These are phyloP conservation scores for Lycophotia porphyrea DNA, from an alignment of 2,888 invertebrate species.

Conservation along the genomic window DNA sequence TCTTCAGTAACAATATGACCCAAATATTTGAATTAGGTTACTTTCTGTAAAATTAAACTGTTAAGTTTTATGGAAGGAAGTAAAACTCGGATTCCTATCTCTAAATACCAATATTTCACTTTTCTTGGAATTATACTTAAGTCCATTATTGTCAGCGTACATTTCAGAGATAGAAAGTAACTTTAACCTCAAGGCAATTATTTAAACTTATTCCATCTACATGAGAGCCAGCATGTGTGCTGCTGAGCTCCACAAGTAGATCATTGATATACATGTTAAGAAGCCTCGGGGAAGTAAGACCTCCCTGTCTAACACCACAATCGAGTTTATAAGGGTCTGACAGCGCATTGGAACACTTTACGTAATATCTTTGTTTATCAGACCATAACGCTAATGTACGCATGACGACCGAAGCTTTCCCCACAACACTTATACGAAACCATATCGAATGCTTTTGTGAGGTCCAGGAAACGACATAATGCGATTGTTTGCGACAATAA, in stretches of 20 bases:
- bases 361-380: not conserved
- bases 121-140: no score
- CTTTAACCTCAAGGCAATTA: no score
- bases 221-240: conserved; percentile 5
- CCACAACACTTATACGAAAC: not conserved
- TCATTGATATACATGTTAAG: conserved; percentile 1
- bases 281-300: not conserved
- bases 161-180: not conserved
- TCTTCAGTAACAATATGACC: no score
- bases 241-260: conserved; percentile 5
- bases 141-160: no score
- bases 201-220: not conserved
- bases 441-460: not conserved
- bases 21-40: no score
- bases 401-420: not conserved
- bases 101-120: no score
- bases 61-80: no score
- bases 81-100: no score
- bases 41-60: no score
- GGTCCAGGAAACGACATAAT: not conserved
- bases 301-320: conserved; percentile 7
- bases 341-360: not conserved
- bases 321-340: conserved; percentile 2
- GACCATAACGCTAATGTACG: not conserved
- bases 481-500: no score